Percentiles rank a stretch among this genome's conserved stretches.
Conservation (phyloP, 1,140 invertebrate genomes). For the Antheraea mylitta region DNA sequence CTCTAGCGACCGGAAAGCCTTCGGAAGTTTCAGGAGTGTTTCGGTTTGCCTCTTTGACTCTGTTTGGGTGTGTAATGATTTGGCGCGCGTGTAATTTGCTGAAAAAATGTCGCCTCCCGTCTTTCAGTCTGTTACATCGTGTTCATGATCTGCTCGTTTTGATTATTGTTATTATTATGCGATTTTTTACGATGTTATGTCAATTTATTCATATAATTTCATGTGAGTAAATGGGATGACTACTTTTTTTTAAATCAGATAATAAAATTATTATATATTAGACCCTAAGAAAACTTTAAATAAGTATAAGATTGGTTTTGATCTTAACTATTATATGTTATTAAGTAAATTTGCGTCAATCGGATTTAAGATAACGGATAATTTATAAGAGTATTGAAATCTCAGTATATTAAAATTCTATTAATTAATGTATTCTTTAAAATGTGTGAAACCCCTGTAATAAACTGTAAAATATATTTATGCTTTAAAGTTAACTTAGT, state of each 20-base stretch:
- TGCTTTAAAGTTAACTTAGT: too few species aligned
- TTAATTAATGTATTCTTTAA: too few species aligned
- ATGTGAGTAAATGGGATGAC: background rate
- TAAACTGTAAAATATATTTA: too few species aligned
- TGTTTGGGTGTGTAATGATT: conserved; percentile 76
- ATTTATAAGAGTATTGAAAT: too few species aligned
- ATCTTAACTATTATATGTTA: too few species aligned
- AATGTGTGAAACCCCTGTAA: too few species aligned
- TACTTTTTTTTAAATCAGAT: background rate
- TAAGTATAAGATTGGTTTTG: too few species aligned
- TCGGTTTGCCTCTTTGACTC: conserved; percentile 74
- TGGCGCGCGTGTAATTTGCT: conserved; percentile 67
- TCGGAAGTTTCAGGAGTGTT: conserved; percentile 71
- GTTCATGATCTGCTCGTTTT: conserved; percentile 24
- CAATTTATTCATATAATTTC: background rate
- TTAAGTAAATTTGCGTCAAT: too few species aligned
- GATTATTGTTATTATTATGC: conserved; percentile 34
- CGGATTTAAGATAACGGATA: too few species aligned
- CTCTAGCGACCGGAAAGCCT: conserved; percentile 59
- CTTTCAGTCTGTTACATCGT: conserved; percentile 26
- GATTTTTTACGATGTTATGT: conserved; percentile 16
- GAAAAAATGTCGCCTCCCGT: conserved; percentile 57
- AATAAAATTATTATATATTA: too few species aligned
- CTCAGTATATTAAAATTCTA: too few species aligned
- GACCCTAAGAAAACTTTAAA: background rate